Conservation (phyloP, 2,113 vertebrate genomes). For the Ctenomys sociabilis region DNA sequence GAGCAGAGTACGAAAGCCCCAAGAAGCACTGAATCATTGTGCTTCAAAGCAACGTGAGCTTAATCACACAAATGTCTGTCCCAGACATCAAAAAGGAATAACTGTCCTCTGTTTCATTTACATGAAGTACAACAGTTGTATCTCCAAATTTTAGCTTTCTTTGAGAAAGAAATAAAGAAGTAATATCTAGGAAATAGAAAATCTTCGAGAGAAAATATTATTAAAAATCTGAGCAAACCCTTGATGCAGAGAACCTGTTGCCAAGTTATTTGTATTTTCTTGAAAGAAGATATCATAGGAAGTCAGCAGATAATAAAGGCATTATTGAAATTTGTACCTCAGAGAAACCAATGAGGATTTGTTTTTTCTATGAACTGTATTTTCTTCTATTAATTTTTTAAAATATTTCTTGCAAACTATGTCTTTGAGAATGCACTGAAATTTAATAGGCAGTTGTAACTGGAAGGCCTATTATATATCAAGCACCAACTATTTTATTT, state of each 20-base stretch:
- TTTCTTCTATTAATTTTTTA: not conserved
- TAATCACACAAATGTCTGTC: not conserved
- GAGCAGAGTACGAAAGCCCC: not conserved
- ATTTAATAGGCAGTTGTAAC: not conserved
- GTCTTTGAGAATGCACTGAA: conserved; percentile 1
- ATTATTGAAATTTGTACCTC: not conserved
- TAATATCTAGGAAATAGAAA: not conserved
- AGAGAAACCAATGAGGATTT: conserved; percentile 1
- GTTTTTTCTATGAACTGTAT: not conserved
- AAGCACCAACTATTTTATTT: not conserved
- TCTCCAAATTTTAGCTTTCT: not conserved
- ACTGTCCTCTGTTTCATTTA: not conserved
- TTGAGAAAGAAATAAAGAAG: not conserved
- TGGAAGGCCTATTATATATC: not conserved
- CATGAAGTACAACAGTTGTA: not conserved
- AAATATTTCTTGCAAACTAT: not conserved
- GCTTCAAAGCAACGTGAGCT: not conserved
- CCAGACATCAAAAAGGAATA: not conserved
- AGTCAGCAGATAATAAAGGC: not conserved
- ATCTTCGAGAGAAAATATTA: not conserved
- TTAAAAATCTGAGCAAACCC: not conserved
- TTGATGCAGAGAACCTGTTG: not conserved
- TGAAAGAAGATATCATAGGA: not conserved
- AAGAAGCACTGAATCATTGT: not conserved
- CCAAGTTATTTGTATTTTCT: conserved; percentile 28